Evolutionary conservation across 1,140 invertebrate genomes (phyloP), one percentile per base, ranked within the genome.

Genomic region (Nomia melanderi): DNA sequence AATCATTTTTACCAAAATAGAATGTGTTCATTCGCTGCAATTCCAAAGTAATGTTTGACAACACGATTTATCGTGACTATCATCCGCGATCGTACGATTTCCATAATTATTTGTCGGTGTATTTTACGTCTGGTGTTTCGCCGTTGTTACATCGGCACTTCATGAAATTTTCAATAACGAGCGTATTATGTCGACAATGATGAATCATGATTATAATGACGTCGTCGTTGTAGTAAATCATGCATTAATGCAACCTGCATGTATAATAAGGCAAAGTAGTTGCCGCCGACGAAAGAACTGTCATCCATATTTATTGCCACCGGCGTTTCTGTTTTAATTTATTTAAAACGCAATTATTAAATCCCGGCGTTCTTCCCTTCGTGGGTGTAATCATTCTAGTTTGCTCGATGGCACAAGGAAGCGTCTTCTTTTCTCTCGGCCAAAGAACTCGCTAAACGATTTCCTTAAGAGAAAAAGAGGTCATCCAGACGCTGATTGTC

Each of bases 311-410:
- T 44, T 39, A 12, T 39, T 39, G 36, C 36, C 36, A 17, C 2
- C 5, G 2, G 12, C 7, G 36, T 50, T 60, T n/a, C 17, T n/a
- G 27, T 27, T 27, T 57, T 57, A 54, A 75, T 67, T 75, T 75
- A 67, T 75, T 75, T 75, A 27, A n/a, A 27, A n/a, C 54, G 9
- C 73, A n/a, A 57, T 75, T 59, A 75, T 75, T 75, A 67, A 75
- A 67, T 67, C 53, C 53, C 39, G 54, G 14, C 25, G 20, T 44
- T n/a, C 25, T 23, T 66, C 33, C 63, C 25, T 44, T 29, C 64
- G 39, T n/a, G 57, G 63, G 54, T 47, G 59, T 56, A 36, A 77
- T 72, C 66, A 53, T 36, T 31, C 25, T n/a, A 17, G 33, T 27
- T 14, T 31, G 12, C 17, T 36, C 2, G 39, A 76, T 25, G 64